Base-by-base conservation (phyloP, 2,113 vertebrate species). In the Planiliza haematocheilus region DNA sequence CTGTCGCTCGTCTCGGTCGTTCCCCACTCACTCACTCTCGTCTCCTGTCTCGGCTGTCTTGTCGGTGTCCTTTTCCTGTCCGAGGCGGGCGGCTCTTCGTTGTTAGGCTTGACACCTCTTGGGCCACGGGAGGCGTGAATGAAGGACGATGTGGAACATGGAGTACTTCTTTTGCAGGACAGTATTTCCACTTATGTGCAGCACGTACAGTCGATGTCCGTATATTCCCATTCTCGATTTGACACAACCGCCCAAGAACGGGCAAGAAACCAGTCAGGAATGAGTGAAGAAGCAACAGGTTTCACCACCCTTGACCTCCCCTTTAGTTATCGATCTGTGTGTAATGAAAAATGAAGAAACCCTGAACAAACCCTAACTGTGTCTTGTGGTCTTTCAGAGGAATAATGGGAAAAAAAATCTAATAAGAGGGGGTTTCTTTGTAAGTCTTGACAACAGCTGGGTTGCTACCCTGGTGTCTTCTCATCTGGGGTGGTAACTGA, bases 1-100 rank as follows among this genome's bases (percentile, higher is more conserved):
- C 68, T 58, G 72, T 79, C 58, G 24, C 71, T 72, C 66, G 30
- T 55, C 17, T 50, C 45, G 30, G 14, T 68, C 62, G n/a, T 11
- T 18, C 42, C 45, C 17, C 12, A 17, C 39, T 49, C 50, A 51
- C 58, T 4, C 52, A 53, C 3, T 13, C 52, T 49, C 24, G 21
- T 4, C 30, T 70, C 53, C 42, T 36, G 17, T 57, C 50, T 45
- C 41, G 17, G 0, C 24, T 8, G 49, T 10, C 48, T 37, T 30
- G 20, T 55, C 55, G 24, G 18, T 59, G 3, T 58, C 42, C 4
- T 50, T 57, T 48, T 49, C n/a, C 21, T 41, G 60, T 50, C 20
- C 7, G 7, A 57, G 11, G 66, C 48, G 48, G 11, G 66, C 48
- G 48, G 30, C 51, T 51, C 13, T 10, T 50, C 21, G 36, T 59